A percentile compares a stretch with the other conserved stretches of the same genome.
These are phyloP conservation scores for Marmota flaviventris DNA, from an alignment of 2,113 vertebrate genomes.

Conservation along the genomic window DNA sequence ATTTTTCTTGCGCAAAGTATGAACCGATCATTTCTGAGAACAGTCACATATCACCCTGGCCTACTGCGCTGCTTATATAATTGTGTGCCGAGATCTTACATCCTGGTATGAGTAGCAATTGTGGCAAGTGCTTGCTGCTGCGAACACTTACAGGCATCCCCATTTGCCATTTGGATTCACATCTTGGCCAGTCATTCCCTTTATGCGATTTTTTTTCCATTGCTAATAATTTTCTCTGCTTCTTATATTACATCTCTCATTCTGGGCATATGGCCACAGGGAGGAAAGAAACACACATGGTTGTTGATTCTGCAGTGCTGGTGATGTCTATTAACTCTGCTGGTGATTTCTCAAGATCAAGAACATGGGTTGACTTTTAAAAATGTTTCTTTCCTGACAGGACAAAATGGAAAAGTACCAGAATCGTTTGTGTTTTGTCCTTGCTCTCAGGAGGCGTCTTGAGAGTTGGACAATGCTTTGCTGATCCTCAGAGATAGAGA, in stretches of 20 bases:
- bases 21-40: neutral
- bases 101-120: neutral
- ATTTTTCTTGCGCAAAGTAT: neutral
- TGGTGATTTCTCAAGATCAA: constrained; percentile 55
- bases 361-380: constrained; percentile 49
- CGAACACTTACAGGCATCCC: neutral
- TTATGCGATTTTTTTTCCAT: neutral
- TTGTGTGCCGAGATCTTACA: neutral
- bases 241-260: constrained; percentile 42
- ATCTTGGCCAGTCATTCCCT: constrained; percentile 13
- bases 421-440: neutral
- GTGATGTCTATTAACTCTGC: constrained; percentile 51
- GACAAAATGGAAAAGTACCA: constrained; percentile 10
- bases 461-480: neutral
- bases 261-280: constrained; percentile 49
- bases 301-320: constrained; percentile 24
- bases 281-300: constrained; percentile 19
- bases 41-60: neutral
- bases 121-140: neutral
- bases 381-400: constrained; percentile 16
- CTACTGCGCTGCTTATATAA: neutral
- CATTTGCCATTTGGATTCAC: neutral
- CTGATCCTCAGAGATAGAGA: constrained; percentile 62
- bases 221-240: constrained; percentile 69
- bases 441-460: neutral